phyloP scores from a whole-genome alignment of 1,140 invertebrate species.

The Drosophila elegans region DNA sequence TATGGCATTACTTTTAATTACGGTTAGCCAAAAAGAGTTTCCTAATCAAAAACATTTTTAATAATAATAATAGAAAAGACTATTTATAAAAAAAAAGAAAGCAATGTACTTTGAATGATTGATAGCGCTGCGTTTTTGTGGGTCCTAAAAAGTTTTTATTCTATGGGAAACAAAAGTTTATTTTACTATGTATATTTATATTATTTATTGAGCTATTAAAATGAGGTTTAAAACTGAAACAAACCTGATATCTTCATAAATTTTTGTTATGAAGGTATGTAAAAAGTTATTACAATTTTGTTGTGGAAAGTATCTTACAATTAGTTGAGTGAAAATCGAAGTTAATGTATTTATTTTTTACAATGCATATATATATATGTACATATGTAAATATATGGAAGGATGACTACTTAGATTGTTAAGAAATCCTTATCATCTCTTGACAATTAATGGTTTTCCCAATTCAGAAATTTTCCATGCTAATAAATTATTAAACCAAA shows the following conservation, averaged over 20 bases:
- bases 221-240: not conserved
- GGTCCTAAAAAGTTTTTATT: not conserved
- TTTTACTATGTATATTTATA: not conserved
- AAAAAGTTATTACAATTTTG: not conserved
- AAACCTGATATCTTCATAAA: not conserved
- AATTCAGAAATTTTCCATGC: not conserved
- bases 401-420: no score
- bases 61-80: not conserved
- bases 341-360: no score
- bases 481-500: conserved; percentile 8
- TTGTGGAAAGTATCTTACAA: not conserved
- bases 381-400: no score
- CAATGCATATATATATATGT: no score
- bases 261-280: not conserved
- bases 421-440: not conserved
- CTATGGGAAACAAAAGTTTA: not conserved
- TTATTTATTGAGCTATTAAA: not conserved
- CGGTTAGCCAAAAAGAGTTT: no score
- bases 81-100: no score
- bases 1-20: not conserved
- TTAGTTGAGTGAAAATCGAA: no score
- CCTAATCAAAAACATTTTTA: not conserved
- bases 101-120: not conserved
- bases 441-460: not conserved
- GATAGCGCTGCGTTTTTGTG: not conserved